Evolutionary conservation across 2,113 vertebrate genomes (phyloP).

Genomic region (Atherinomorus stipes): DNA sequence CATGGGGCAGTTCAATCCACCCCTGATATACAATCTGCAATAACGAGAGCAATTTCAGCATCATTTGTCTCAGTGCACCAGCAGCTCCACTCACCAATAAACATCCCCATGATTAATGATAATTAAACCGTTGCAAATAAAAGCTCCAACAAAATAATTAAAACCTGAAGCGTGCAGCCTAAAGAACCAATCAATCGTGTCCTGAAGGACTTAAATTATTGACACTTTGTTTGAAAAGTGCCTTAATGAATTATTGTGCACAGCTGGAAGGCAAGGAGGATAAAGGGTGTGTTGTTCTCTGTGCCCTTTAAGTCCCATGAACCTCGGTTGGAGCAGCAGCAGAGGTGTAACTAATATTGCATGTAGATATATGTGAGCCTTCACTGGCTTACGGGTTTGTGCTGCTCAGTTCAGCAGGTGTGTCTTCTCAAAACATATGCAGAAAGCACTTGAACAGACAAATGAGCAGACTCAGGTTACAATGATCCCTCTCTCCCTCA

Average conservation of each 20-base stretch:
- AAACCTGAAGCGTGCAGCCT: slow-evolving; percentile 52
- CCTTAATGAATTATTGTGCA: slow-evolving; percentile 34
- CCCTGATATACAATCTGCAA: slow-evolving; percentile 72
- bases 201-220: slow-evolving; percentile 61
- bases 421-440: slow-evolving; percentile 27
- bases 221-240: slow-evolving; percentile 62
- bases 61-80: slow-evolving; percentile 68
- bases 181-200: slow-evolving; percentile 56
- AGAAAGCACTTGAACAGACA: slow-evolving; percentile 20
- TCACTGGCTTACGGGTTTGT: slow-evolving; percentile 15
- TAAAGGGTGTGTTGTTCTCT: slow-evolving; percentile 49
- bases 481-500: slow-evolving; percentile 40
- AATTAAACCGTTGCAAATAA: slow-evolving; percentile 77
- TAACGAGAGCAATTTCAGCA: slow-evolving; percentile 79
- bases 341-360: slow-evolving; percentile 24
- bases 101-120: slow-evolving; percentile 81
- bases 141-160: slow-evolving; percentile 76
- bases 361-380: slow-evolving; percentile 4
- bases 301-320: slow-evolving; percentile 32
- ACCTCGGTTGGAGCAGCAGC: slow-evolving; percentile 10
- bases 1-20: slow-evolving; percentile 45
- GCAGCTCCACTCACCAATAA: slow-evolving; percentile 73
- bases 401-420: slow-evolving; percentile 53
- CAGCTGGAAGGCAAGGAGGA: slow-evolving; percentile 49
- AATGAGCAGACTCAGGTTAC: slow-evolving; percentile 48